Conservation (phyloP, 2,797 vertebrate species). For the Anguilla obscura region DNA sequence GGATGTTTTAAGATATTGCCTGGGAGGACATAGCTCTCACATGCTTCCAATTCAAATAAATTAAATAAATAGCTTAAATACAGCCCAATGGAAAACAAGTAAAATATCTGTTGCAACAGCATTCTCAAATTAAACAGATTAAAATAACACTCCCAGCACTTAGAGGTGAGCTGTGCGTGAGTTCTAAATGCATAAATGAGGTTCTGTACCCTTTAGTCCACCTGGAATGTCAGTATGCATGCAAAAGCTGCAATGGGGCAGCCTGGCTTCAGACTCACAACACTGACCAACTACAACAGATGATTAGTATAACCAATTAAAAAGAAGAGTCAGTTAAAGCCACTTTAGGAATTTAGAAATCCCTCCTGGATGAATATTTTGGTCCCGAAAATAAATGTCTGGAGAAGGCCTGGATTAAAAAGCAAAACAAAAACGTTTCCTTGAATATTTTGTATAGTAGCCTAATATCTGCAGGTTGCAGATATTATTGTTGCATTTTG, state of each 20-base stretch:
- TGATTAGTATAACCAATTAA: not conserved
- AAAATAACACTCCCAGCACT: not conserved
- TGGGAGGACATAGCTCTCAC: not conserved
- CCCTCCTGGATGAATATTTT: not conserved
- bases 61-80: constrained; percentile 35
- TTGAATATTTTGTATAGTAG: not conserved
- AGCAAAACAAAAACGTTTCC: not conserved
- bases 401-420: not conserved
- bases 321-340: not conserved
- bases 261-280: not conserved
- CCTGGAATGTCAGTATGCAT: not conserved
- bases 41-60: constrained; percentile 16
- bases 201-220: not conserved
- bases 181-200: not conserved
- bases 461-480: not conserved
- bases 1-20: not conserved
- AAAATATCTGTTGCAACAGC: not conserved
- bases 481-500: not conserved
- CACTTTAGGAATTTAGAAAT: not conserved
- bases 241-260: not conserved
- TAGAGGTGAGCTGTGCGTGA: not conserved
- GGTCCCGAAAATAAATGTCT: not conserved
- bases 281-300: not conserved
- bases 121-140: not conserved
- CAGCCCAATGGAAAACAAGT: not conserved